Base-by-base conservation (phyloP, 1,140 invertebrate genomes). In the Drosophila rhopaloa region DNA sequence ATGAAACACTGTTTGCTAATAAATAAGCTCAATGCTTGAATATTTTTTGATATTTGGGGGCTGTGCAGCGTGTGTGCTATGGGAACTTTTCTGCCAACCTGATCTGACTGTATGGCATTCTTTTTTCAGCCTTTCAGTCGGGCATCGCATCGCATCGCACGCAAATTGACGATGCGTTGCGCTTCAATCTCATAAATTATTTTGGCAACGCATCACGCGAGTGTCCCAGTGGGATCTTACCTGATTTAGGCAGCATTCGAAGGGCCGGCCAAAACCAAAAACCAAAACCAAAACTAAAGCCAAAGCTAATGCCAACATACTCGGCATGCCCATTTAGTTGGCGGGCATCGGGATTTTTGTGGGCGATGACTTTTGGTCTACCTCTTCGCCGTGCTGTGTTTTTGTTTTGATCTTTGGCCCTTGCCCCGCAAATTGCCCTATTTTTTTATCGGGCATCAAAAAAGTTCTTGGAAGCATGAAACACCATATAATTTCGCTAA, bases 121-220 rank as follows among this genome's bases (percentile, higher is more conserved):
- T 44, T 56, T 65, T 74, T 75, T 72, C 35, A 40, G 16, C 24
- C 24, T 24, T 19, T 32, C 29, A 32, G 29, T 32, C 43, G 51
- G 46, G 55, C 75, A 72, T 55, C 78, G 29, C 24, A 24, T 24
- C 24, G 47, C 58, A 24, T 37, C 32, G 50, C 88, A 91, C 88
- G 88, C 88, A 91, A 91, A 91, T 83, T 90, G 80, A 78, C 85
- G 80, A 88, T 84, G 81, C 81, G 77, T 84, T 89, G 75, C 60
- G 86, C 70, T 81, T 83, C 68, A 86, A 81, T 83, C 82, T 81
- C 82, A 91, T 90, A 91, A 90, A 91, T 91, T 90, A 91, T 91
- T 88, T 91, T 90, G 80, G 88, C 88, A 91, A 91, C 88, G 88
- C 82, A 91, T 91, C 88, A 91, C 88, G 88, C 88, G 67, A 90